These are phyloP conservation scores for Bombus cullumanus DNA, from an alignment of 1,140 invertebrate genomes.

Conservation along the genomic window DNA sequence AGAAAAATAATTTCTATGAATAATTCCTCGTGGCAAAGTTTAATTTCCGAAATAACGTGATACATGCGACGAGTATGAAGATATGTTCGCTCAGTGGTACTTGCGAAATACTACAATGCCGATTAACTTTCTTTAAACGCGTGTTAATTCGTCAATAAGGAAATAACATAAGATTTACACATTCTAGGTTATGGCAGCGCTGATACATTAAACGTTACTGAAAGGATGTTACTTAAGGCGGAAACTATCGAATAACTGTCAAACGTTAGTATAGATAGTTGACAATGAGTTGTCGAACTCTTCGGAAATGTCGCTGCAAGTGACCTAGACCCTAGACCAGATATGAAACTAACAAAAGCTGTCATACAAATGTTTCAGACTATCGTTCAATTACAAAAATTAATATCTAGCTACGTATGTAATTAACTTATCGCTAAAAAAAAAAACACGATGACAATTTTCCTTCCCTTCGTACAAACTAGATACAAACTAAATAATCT, in stretches of 20 bases:
- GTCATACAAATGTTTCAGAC: background rate
- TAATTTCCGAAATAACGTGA: background rate
- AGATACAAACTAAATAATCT: background rate
- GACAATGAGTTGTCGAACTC: conserved; percentile 60
- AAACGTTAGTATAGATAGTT: conserved; percentile 49
- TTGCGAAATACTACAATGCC: background rate
- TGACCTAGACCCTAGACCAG: conserved; percentile 59
- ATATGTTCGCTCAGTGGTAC: too few relatives aligned
- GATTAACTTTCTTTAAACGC: background rate
- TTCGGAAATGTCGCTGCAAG: conserved; percentile 49
- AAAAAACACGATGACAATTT: background rate
- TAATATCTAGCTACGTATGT: background rate
- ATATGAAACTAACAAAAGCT: conserved; percentile 36
- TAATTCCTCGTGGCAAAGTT: background rate
- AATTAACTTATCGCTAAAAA: background rate
- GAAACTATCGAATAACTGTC: conserved; percentile 66
- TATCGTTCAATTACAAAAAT: too few relatives aligned
- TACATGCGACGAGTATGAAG: background rate
- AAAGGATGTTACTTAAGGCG: conserved; percentile 59
- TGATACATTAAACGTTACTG: conserved; percentile 44
- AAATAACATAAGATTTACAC: conserved; percentile 20
- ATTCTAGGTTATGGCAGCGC: conserved; percentile 23
- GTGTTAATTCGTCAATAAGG: background rate
- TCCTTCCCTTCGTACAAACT: background rate
- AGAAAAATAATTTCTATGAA: background rate